These are phyloP conservation scores for Phrynocephalus versicolor DNA, from an alignment of 2,113 vertebrate species.

Conservation along the genomic window DNA sequence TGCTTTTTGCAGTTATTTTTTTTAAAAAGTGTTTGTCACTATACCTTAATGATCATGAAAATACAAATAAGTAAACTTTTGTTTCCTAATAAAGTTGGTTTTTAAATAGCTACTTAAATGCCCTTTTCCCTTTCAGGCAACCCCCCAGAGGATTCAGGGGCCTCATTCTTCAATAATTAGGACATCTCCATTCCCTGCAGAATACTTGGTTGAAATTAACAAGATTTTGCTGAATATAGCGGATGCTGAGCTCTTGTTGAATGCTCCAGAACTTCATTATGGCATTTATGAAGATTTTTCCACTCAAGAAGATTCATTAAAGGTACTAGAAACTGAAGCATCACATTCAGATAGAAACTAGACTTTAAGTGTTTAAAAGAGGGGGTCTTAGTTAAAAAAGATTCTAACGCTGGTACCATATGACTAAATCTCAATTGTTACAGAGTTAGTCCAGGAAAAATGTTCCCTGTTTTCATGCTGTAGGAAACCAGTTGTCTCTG, in stretches of 20 bases:
- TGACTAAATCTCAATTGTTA: background rate
- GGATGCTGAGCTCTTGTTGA: constrained; percentile 89
- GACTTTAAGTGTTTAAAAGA: background rate
- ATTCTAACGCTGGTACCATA: background rate
- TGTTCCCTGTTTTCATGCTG: background rate
- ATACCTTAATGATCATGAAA: background rate
- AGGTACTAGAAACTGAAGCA: constrained; percentile 70
- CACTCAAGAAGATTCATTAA: constrained; percentile 88
- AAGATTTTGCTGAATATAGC: constrained; percentile 88
- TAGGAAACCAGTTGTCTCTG: background rate
- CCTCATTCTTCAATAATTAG: constrained; percentile 44
- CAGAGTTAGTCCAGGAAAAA: background rate
- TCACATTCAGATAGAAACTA: background rate
- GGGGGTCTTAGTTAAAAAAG: background rate
- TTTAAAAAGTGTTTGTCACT: background rate
- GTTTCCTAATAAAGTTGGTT: background rate
- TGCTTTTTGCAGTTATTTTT: background rate
- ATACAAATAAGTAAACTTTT: constrained; percentile 6
- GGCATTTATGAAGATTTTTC: constrained; percentile 89
- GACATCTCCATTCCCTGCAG: constrained; percentile 72
- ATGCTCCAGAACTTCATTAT: constrained; percentile 84
- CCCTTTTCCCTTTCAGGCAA: constrained; percentile 63
- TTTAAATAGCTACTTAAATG: no score
- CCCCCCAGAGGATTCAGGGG: constrained; percentile 61
- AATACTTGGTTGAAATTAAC: constrained; percentile 91